These are phyloP conservation scores for Epizoanthus rinbou DNA, from an alignment of 92 coral and sea anemone genomes.

Conservation along the genomic window DNA sequence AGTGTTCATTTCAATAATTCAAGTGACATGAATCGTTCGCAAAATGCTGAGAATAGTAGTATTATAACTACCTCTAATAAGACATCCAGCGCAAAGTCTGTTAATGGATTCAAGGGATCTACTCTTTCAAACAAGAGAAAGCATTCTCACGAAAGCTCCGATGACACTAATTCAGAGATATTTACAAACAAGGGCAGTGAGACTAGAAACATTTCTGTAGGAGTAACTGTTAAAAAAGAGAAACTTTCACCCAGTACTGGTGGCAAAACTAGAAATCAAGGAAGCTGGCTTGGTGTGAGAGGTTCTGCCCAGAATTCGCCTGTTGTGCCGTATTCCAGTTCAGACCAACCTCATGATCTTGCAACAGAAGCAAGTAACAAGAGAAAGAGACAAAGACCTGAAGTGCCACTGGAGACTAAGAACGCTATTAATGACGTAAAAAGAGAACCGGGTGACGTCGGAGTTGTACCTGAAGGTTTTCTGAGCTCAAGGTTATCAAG, in stretches of 20 bases:
- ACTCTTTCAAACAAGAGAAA: too few species aligned
- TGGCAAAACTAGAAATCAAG: not conserved
- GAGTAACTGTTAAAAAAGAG: slow-evolving; percentile 24
- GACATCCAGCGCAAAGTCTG: not conserved
- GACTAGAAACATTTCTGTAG: not conserved
- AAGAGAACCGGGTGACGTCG: slow-evolving; percentile 14
- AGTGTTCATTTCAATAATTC: not conserved
- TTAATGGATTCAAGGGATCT: not conserved
- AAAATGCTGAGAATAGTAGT: not conserved
- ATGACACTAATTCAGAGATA: not conserved
- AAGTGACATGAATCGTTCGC: not conserved
- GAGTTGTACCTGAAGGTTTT: slow-evolving; percentile 20
- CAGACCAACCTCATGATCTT: not conserved
- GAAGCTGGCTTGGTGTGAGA: slow-evolving; percentile 15
- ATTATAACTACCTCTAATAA: not conserved
- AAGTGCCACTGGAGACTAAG: not conserved
- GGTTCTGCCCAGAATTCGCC: not conserved
- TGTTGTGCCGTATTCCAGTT: not conserved
- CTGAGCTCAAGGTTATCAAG: slow-evolving; percentile 25
- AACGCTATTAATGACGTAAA: not conserved
- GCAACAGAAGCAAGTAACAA: not conserved
- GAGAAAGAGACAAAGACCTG: not conserved
- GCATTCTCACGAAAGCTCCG: not conserved
- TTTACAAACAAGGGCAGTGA: not conserved
- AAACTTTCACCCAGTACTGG: not conserved